Evolutionary conservation across 2,888 invertebrate species (phyloP), one percentile per base, ranked within the genome.

Genomic region (Latrodectus hesperus): DNA sequence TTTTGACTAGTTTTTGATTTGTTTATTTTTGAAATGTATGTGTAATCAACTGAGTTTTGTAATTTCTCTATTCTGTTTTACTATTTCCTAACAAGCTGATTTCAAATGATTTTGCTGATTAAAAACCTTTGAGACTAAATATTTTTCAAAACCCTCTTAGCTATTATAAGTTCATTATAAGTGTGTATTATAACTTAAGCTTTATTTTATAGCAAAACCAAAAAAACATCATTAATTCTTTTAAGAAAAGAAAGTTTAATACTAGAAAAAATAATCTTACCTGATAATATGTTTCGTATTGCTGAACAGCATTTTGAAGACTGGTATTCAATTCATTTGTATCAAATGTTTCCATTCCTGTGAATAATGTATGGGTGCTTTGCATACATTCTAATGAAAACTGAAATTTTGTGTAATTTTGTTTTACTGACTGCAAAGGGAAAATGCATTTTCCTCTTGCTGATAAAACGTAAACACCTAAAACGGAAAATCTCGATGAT

Each of bases 221-320:
- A 1, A 38, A 38, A 38, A 38, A 38, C 2, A 6, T 0, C 12
- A 22, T 6, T 12, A 5, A 26, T 51, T 65, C 12, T 76, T 65
- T 14, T 0, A 16, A 53, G n/a, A 70, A 53, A 16, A 8, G 38
- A 38, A 38, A 38, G 2, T 38, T 6, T 38, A 38, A 38, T 38
- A 38, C 38, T 38, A 38, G 38, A 38, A 38, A 38, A 38, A 38
- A 38, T 38, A 38, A 6, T 68, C 65, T 76, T 79, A 88, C 88
- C 60, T 88, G 82, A 53, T 79, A 83, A 60, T 79, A 88, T 55
- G 53, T 75, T 79, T 88, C 83, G 71, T 83, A 83, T 26, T 88
- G 88, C 26, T 79, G 78, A 14, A 88, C 55, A 75, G 79, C 83
- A 64, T 52, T 55, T 49, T 75, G 72, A 11, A 88, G 68, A 79